phyloP scores from a whole-genome alignment of 2,113 vertebrate genomes.

The Lagopus leucura region DNA sequence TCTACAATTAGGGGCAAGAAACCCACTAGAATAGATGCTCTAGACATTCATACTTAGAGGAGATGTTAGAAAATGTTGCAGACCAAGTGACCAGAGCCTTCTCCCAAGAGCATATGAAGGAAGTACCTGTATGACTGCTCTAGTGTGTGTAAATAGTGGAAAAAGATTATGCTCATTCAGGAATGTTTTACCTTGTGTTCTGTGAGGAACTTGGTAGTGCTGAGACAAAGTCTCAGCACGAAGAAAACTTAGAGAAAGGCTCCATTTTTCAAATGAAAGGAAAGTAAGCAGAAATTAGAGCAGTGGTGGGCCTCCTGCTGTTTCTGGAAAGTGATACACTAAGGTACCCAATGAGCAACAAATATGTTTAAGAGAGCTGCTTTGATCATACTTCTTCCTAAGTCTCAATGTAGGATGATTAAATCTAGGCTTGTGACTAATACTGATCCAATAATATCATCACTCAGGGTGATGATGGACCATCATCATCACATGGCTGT shows the following conservation, averaged over 20 bases:
- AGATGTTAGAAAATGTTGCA: not conserved
- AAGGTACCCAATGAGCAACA: not conserved
- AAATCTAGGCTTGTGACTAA: not conserved
- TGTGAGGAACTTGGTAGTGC: not conserved
- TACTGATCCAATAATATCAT: not conserved
- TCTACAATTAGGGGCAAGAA: not conserved
- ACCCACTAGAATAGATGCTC: not conserved
- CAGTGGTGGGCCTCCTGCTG: not conserved
- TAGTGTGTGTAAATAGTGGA: rapidly evolving
- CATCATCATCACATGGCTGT: not conserved
- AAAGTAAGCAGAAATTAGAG: not conserved
- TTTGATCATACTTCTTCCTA: not conserved
- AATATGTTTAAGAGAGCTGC: not conserved
- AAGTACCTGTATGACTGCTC: not conserved
- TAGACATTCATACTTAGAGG: not conserved
- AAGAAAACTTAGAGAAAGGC: not conserved
- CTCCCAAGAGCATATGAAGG: not conserved
- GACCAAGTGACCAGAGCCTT: not conserved
- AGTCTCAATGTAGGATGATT: not conserved
- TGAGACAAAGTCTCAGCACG: not conserved
- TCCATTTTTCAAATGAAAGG: not conserved
- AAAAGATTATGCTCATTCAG: not conserved
- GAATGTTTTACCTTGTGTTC: not conserved
- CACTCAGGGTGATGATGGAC: not conserved
- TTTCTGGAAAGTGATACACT: not conserved